Conservation (phyloP, 1,140 invertebrate genomes). For the Drosophila kikkawai region DNA sequence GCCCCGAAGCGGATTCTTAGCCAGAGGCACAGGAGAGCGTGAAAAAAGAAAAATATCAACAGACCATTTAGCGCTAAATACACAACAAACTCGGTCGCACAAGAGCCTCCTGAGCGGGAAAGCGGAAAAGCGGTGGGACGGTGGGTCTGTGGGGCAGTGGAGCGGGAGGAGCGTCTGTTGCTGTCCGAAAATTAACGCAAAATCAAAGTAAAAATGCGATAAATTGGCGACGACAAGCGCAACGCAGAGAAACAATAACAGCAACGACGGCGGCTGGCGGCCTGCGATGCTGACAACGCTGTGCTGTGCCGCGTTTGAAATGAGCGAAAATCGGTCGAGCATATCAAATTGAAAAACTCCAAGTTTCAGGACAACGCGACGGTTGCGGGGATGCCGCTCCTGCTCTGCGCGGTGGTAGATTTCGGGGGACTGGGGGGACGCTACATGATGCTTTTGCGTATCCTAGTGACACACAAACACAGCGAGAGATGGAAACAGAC, state of each 20-base stretch:
- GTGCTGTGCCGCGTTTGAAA: conserved; percentile 67
- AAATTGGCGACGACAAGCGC: conserved; percentile 81
- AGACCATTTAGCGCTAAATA: conserved; percentile 74
- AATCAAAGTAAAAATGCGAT: conserved; percentile 84
- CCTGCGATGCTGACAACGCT: conserved; percentile 47
- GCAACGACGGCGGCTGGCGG: conserved; percentile 14
- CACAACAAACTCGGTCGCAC: conserved; percentile 27
- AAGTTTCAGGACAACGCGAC: conserved; percentile 73
- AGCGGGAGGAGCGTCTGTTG: conserved; percentile 15
- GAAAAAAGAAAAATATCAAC: conserved; percentile 61
- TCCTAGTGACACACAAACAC: conserved; percentile 82
- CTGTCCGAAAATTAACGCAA: conserved; percentile 81
- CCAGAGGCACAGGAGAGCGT: conserved; percentile 14
- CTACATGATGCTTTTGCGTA: conserved; percentile 73
- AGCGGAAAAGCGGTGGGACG: background rate
- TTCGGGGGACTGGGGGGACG: conserved; percentile 32
- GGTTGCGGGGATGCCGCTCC: background rate
- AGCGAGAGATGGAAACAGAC: conserved; percentile 43
- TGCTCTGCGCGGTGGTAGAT: background rate
- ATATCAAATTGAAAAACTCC: conserved; percentile 83
- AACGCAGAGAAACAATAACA: conserved; percentile 61
- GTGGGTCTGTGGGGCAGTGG: background rate
- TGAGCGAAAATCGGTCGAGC: conserved; percentile 82
- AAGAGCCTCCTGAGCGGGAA: background rate
- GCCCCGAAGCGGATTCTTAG: conserved; percentile 39